A percentile compares a stretch with the other conserved stretches of the same genome.
These are phyloP conservation scores for Heteromurus nitidus DNA, from an alignment of 2,888 invertebrate species.

Conservation along the genomic window DNA sequence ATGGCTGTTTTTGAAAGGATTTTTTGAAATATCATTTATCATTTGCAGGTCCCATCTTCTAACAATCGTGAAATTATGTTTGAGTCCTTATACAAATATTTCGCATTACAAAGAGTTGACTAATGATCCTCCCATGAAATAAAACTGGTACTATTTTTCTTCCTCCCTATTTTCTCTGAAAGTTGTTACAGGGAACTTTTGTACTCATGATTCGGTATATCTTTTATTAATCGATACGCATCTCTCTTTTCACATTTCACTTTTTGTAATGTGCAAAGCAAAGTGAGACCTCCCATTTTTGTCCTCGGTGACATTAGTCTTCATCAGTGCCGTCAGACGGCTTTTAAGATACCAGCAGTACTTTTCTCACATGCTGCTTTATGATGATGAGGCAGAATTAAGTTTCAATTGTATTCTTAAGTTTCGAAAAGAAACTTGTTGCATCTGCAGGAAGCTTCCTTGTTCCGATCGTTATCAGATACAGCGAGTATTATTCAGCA, in stretches of 20 bases:
- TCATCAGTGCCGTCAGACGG: background rate
- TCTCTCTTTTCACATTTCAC: background rate
- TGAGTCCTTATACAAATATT: background rate
- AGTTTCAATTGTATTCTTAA: slow-evolving; percentile 1
- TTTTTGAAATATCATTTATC: too few relatives aligned
- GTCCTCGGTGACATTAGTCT: slow-evolving; percentile 7
- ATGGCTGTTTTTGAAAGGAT: too few relatives aligned
- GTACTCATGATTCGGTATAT: background rate
- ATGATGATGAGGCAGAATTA: slow-evolving; percentile 14
- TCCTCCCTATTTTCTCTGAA: background rate
- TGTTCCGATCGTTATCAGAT: too few relatives aligned
- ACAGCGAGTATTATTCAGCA: too few relatives aligned
- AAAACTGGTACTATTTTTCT: background rate
- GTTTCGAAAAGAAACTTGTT: background rate
- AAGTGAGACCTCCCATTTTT: background rate
- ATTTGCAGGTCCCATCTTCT: too few relatives aligned
- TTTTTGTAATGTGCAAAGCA: background rate
- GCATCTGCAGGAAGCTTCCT: slow-evolving; percentile 1
- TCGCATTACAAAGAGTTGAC: background rate
- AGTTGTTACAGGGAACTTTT: slow-evolving; percentile 11
- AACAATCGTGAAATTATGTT: too few relatives aligned
- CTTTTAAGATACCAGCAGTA: background rate
- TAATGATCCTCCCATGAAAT: background rate
- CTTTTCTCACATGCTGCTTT: background rate
- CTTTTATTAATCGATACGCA: background rate